Base-by-base conservation (phyloP, 2,797 vertebrate species). In the Cryptoprocta ferox region DNA sequence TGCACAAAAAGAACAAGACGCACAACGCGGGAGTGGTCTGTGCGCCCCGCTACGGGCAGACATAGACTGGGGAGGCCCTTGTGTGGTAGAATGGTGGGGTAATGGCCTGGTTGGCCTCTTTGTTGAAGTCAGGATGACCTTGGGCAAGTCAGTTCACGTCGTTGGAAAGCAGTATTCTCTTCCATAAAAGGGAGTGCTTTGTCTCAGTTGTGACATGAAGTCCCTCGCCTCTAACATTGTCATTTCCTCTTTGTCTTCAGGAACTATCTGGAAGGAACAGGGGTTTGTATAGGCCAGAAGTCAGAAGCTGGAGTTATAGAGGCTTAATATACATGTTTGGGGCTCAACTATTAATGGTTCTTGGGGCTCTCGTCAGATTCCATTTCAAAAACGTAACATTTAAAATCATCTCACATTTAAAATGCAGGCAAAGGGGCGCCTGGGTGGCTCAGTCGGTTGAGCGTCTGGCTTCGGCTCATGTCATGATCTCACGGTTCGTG, bases 31-130 rank as follows among this genome's bases (percentile, higher is more conserved):
- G 42, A n/a, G 15, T 26, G 50, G 37, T 32, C 35, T 30, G 2
- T 0, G 14, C 12, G 2, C 39, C 10, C n/a, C 6, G 6, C 13
- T 13, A 30, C 0, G 6, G 10, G 53, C 4, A 7, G 32, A 68
- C 18, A 48, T 5, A 24, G 35, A 7, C 21, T 37, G 4, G 19
- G 45, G 75, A 68, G 63, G 5, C 18, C 14, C 19, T 61, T 1
- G 0, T 1, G 2, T 2, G 2, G 39, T 48, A 12, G 26, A 19
- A 16, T 3, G 37, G 70, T 65, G n/a, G n/a, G 18, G 15, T 8
- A 59, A 59, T 14, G 32, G 45, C 37, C 65, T 35, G 21, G 6
- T 42, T 66, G 45, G 35, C 37, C 68, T 65, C 32, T 45, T 63
- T 28, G 14, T 53, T 42, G 13, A 8, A 30, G 16, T 76, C 68